Conservation (phyloP, 2,113 vertebrate genomes). For the Rhinolophus sinicus region DNA sequence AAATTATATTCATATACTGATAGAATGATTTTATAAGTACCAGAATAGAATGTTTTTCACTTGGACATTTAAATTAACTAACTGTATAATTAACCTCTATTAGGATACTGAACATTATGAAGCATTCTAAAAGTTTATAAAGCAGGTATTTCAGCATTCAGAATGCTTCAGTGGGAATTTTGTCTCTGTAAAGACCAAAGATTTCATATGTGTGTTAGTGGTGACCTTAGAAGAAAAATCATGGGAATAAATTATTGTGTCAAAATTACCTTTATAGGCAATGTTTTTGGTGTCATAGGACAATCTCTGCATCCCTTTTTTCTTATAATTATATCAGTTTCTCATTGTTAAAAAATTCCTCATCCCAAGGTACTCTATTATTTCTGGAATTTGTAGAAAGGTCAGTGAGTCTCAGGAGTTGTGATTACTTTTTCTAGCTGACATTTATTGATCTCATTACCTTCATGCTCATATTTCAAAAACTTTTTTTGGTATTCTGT, state of each 20-base stretch:
- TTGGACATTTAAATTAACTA: conserved; percentile 47
- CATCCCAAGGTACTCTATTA: conserved; percentile 87
- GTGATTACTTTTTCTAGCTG: conserved; percentile 92
- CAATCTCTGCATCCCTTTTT: conserved; percentile 74
- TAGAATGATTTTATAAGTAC: conserved; percentile 40
- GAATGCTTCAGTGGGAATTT: conserved; percentile 55
- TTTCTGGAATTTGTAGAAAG: conserved; percentile 90
- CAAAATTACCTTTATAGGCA: conserved; percentile 76
- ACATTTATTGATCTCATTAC: conserved; percentile 94
- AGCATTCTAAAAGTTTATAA: conserved; percentile 42
- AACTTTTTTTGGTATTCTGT: conserved; percentile 83
- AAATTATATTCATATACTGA: conserved; percentile 56
- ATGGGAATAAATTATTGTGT: conserved; percentile 80
- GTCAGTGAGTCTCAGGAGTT: conserved; percentile 91
- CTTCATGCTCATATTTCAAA: conserved; percentile 90
- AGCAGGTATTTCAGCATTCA: conserved; percentile 9
- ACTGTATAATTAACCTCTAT: conserved; percentile 36
- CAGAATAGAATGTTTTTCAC: conserved; percentile 48
- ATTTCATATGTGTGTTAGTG: conserved; percentile 63
- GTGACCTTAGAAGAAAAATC: conserved; percentile 70
- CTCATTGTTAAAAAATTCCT: conserved; percentile 86
- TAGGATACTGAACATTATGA: conserved; percentile 57
- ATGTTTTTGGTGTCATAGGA: conserved; percentile 76
- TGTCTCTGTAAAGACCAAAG: conserved; percentile 52
- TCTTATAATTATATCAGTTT: conserved; percentile 83